phyloP scores from a whole-genome alignment of 2,888 invertebrate species.

The Cephus spinipes region DNA sequence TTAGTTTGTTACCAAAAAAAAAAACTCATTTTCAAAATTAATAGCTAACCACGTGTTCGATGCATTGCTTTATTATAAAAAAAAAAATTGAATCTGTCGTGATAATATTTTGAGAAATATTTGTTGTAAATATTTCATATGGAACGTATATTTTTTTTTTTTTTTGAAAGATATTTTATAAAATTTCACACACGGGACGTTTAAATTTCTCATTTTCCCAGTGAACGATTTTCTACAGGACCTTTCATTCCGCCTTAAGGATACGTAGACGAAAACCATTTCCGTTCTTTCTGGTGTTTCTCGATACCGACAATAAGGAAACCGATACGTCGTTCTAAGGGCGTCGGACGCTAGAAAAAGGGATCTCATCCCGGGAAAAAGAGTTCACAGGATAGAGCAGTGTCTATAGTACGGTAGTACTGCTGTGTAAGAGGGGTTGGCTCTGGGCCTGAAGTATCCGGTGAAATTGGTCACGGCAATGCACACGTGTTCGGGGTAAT shows the following conservation, averaged over 20 bases:
- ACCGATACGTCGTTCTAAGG: not conserved
- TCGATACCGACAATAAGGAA: not conserved
- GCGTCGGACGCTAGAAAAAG: not conserved
- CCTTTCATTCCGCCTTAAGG: not conserved
- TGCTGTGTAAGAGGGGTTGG: slow-evolving; percentile 15
- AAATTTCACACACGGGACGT: not conserved
- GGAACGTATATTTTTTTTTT: too few species aligned
- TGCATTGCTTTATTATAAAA: too few species aligned
- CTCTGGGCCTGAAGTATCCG: slow-evolving; percentile 53
- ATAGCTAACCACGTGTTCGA: too few species aligned
- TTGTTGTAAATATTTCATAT: too few species aligned
- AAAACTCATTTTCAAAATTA: not conserved
- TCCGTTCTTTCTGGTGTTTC: not conserved
- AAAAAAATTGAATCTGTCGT: too few species aligned
- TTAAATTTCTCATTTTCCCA: not conserved
- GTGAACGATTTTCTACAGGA: not conserved
- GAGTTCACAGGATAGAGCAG: not conserved
- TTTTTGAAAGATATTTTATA: not conserved
- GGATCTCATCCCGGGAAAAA: not conserved
- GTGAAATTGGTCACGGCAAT: slow-evolving; percentile 63
- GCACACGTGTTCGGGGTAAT: slow-evolving; percentile 58
- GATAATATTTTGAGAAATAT: too few species aligned
- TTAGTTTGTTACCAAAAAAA: not conserved
- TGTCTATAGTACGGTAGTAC: not conserved
- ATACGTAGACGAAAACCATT: not conserved